A percentile compares a stretch with the other conserved stretches of the same genome.
Conservation (phyloP, 2,113 vertebrate genomes). For the Tragelaphus scriptus region DNA sequence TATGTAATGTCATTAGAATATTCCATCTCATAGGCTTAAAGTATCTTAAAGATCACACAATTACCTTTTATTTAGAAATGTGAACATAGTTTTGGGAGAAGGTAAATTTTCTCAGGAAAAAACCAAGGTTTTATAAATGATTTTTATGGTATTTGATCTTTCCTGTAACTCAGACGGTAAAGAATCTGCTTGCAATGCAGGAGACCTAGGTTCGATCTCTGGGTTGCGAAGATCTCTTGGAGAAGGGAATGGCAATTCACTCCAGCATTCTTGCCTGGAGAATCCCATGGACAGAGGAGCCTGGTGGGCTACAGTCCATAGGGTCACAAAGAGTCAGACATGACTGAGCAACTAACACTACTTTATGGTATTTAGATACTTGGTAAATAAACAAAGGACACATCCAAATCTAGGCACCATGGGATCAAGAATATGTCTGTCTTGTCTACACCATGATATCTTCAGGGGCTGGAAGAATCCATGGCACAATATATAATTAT, state of each 20-base stretch:
- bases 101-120: not conserved
- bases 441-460: not conserved
- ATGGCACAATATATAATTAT: not conserved
- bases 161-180: not conserved
- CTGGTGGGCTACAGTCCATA: not conserved
- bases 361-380: not conserved
- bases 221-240: not conserved
- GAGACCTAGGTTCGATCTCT: not conserved
- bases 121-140: not conserved
- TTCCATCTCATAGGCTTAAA: not conserved
- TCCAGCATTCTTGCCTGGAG: not conserved
- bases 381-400: not conserved
- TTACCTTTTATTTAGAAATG: slow-evolving; percentile 5
- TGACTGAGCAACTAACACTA: not conserved
- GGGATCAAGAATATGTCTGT: not conserved
- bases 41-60: not conserved
- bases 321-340: not conserved
- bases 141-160: not conserved
- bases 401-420: not conserved
- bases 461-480: not conserved
- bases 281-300: not conserved
- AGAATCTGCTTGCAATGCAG: not conserved
- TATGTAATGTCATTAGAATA: not conserved
- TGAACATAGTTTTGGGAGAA: not conserved
- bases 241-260: not conserved